These are phyloP conservation scores for Strigamia transsilvanica DNA, from an alignment of 2,888 invertebrate genomes.

Conservation along the genomic window DNA sequence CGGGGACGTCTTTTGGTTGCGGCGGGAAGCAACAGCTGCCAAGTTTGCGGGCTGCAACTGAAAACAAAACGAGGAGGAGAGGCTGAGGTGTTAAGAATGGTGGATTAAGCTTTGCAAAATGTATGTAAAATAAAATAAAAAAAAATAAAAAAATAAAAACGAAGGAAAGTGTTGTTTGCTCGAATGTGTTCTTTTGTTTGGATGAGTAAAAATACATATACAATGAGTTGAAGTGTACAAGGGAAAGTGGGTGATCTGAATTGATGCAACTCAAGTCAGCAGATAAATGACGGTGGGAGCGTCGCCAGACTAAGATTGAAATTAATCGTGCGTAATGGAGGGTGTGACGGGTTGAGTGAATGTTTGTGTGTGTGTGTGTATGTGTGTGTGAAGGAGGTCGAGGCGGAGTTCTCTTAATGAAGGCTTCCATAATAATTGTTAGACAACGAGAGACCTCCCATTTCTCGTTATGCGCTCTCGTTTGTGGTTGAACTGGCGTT, in stretches of 20 bases:
- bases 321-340: conserved; percentile 43
- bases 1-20: conserved; percentile 11
- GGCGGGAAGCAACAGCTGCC: conserved; percentile 47
- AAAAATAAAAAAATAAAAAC: neutral
- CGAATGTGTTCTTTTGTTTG: conserved; percentile 11
- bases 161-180: neutral
- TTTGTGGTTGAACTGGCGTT: conserved; percentile 48
- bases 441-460: conserved; percentile 47
- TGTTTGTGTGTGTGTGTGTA: neutral
- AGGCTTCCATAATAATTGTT: conserved; percentile 43
- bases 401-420: conserved; percentile 40
- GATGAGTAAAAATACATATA: neutral
- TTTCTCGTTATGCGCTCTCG: conserved; percentile 45
- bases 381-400: neutral
- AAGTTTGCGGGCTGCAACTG: conserved; percentile 28
- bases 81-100: conserved; percentile 24
- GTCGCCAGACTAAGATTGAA: conserved; percentile 46
- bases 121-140: neutral
- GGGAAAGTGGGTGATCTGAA: conserved; percentile 15
- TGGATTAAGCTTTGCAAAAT: conserved; percentile 35
- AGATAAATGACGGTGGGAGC: conserved; percentile 36
- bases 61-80: conserved; percentile 20
- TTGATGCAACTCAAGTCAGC: conserved; percentile 19
- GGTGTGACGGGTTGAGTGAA: conserved; percentile 36
- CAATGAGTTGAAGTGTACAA: neutral